phyloP scores from a whole-genome alignment of 2,113 vertebrate genomes.

The Ammodytes marinus region DNA sequence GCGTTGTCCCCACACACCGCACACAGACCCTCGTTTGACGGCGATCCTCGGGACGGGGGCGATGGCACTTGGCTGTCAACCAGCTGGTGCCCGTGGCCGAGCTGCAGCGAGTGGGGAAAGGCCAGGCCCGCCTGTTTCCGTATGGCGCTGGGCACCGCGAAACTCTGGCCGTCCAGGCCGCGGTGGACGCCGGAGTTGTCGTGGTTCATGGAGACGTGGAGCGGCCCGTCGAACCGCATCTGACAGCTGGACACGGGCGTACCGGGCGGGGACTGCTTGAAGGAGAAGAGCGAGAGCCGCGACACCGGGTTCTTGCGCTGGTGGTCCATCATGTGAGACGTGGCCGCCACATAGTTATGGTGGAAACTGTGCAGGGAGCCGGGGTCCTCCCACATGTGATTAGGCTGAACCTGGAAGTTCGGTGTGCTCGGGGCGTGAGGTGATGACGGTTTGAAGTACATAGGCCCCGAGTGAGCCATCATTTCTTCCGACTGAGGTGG shows the following conservation, averaged over 20 bases:
- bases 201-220: conserved; percentile 94
- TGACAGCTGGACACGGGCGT: conserved; percentile 98
- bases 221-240: conserved; percentile 98
- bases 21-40: conserved; percentile 97
- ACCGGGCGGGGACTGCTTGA: conserved; percentile 97
- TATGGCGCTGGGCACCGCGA: conserved; percentile 92
- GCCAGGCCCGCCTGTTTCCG: conserved; percentile 94
- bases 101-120: conserved; percentile 94
- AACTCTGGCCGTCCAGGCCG: conserved; percentile 92
- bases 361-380: conserved; percentile 97
- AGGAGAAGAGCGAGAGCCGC: conserved; percentile 97
- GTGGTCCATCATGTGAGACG: conserved; percentile 95
- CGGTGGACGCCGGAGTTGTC: conserved; percentile 91
- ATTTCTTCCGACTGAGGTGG: conserved; percentile 94
- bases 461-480: conserved; percentile 94
- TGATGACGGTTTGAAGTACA: conserved; percentile 99
- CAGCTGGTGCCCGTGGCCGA: conserved; percentile 95
- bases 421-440: conserved; percentile 92
- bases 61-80: conserved; percentile 96
- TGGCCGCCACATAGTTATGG: conserved; percentile 97
- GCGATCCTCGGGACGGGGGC: conserved; percentile 95
- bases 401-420: conserved; percentile 96
- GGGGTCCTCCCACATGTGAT: conserved; percentile 97
- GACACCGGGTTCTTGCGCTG: conserved; percentile 96
- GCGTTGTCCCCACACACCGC: conserved; percentile 99